A percentile compares a stretch with the other conserved stretches of the same genome.
These are phyloP conservation scores for Diprion similis DNA, from an alignment of 1,140 invertebrate genomes.

Conservation along the genomic window DNA sequence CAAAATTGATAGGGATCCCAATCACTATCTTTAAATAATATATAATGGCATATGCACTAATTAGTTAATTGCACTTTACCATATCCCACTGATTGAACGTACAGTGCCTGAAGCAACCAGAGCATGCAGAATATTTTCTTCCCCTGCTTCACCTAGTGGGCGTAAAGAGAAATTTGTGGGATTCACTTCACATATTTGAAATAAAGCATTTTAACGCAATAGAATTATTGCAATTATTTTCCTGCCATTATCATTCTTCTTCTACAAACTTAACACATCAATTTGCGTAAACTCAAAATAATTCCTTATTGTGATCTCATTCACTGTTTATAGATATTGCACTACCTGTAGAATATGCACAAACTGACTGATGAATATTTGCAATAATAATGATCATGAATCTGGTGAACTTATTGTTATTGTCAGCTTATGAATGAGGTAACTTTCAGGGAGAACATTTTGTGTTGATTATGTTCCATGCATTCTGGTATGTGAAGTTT, in stretches of 20 bases:
- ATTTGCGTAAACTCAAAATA: no score
- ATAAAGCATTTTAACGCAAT: no score
- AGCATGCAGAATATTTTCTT: constrained; percentile 39
- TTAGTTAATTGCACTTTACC: background rate
- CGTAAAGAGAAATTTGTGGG: constrained; percentile 22
- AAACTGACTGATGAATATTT: background rate
- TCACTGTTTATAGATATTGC: no score
- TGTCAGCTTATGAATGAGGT: background rate
- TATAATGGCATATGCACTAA: background rate
- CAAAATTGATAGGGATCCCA: background rate
- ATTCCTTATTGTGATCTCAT: no score
- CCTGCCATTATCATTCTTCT: background rate
- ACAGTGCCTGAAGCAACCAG: constrained; percentile 38
- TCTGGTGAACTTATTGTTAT: background rate
- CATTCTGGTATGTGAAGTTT: background rate
- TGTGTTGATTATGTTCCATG: background rate
- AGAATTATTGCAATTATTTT: no score
- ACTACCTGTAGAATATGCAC: no score
- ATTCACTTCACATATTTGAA: constrained; percentile 15
- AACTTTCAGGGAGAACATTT: background rate
- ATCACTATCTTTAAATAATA: background rate
- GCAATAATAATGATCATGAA: background rate
- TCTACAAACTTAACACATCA: no score
- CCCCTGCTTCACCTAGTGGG: constrained; percentile 18
- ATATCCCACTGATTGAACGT: constrained; percentile 14